Evolutionary conservation across 2,888 invertebrate genomes (phyloP).

Genomic region (Pheosia tremula): DNA sequence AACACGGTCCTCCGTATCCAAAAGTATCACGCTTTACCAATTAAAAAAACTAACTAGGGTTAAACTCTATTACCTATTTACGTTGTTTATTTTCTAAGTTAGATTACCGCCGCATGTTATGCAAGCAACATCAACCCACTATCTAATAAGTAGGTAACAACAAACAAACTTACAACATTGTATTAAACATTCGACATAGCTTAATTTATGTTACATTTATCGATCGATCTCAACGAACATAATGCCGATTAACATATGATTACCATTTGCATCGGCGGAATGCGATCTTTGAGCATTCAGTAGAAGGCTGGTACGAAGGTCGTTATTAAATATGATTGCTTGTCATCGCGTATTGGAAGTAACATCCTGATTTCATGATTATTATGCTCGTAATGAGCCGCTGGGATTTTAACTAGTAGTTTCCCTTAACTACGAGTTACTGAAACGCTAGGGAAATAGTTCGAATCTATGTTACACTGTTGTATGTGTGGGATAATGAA

Average conservation of each 20-base stretch:
- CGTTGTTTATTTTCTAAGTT: neutral
- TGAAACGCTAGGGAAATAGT: no score
- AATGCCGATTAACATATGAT: conserved; percentile 48
- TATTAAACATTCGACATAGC: conserved; percentile 7
- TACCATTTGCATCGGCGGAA: conserved; percentile 47
- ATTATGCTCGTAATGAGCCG: no score
- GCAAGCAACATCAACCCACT: neutral
- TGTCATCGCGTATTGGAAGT: neutral
- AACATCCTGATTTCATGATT: neutral
- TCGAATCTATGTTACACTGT: no score
- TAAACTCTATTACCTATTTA: no score
- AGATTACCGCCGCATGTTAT: neutral
- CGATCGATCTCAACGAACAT: conserved; percentile 7
- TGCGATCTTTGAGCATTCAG: conserved; percentile 31
- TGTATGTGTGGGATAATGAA: no score
- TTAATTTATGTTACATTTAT: conserved; percentile 4
- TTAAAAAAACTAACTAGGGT: no score
- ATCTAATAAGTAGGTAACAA: neutral
- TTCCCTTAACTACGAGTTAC: neutral
- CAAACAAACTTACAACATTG: conserved; percentile 1
- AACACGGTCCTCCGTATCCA: no score
- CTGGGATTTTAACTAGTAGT: neutral
- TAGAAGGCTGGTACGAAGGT: conserved; percentile 45
- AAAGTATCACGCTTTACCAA: no score
- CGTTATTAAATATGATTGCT: conserved; percentile 8